These are phyloP conservation scores for Rhopalosiphum nymphaeae DNA, from an alignment of 2,888 invertebrate species.

Conservation along the genomic window DNA sequence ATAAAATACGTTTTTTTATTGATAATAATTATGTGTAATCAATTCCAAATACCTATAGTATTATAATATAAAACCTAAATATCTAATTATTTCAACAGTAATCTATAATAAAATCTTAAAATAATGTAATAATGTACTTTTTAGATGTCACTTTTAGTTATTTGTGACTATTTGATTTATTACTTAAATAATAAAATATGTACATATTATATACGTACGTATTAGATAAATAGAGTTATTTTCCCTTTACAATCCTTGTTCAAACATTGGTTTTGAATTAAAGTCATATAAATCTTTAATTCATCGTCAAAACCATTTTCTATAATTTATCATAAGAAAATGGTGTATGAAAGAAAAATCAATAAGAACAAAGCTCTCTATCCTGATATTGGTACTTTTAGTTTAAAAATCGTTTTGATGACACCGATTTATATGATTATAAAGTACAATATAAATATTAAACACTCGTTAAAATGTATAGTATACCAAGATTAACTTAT, in stretches of 20 bases:
- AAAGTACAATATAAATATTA: background rate
- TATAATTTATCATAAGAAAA: background rate
- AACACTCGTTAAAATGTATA: background rate
- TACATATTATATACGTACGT: background rate
- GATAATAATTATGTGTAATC: too few species aligned
- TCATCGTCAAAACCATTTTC: background rate
- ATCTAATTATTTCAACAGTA: background rate
- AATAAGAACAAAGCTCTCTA: background rate
- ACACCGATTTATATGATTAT: background rate
- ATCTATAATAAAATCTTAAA: background rate
- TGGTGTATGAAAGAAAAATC: background rate
- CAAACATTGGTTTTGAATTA: slow-evolving; percentile 25
- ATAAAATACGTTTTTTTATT: background rate
- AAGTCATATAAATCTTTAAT: background rate
- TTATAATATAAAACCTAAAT: background rate
- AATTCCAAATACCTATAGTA: background rate
- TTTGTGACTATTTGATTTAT: background rate
- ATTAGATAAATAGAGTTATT: background rate
- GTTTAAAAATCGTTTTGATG: background rate
- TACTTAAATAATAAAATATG: background rate
- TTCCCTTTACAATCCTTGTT: slow-evolving; percentile 19
- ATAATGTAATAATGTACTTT: background rate
- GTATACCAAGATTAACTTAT: background rate
- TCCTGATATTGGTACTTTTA: background rate
- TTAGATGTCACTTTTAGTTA: background rate